phyloP scores from a whole-genome alignment of 2,113 vertebrate species.

The Odontophorus gujanensis region DNA sequence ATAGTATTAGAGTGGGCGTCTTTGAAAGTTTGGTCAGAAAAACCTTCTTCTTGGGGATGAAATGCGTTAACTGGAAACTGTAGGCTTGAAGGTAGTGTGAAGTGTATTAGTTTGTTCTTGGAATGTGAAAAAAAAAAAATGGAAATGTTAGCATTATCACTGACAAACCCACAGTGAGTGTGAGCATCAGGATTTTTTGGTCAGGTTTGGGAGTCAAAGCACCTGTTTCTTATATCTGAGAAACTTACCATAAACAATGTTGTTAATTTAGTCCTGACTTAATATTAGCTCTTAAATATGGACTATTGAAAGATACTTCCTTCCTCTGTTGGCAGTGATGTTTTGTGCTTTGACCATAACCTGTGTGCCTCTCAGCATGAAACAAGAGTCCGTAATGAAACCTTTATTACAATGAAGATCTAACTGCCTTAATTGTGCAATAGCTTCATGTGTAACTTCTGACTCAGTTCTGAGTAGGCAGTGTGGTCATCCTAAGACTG shows the following conservation, averaged over 20 bases:
- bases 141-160: background rate
- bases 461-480: background rate
- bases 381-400: background rate
- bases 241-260: background rate
- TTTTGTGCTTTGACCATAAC: background rate
- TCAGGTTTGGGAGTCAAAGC: background rate
- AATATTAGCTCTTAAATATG: background rate
- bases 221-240: background rate
- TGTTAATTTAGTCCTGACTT: background rate
- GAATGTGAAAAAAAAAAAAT: background rate
- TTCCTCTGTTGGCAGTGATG: background rate
- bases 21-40: background rate
- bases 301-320: background rate
- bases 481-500: background rate
- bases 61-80: background rate
- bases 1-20: background rate
- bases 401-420: background rate
- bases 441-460: background rate
- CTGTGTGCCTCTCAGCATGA: background rate
- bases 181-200: background rate
- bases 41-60: background rate
- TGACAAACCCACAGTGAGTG: background rate
- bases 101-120: background rate
- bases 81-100: background rate
- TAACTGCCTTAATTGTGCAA: background rate